Evolutionary conservation across 2,113 vertebrate species (phyloP).

Genomic region (Phalacrocorax pelagicus): DNA sequence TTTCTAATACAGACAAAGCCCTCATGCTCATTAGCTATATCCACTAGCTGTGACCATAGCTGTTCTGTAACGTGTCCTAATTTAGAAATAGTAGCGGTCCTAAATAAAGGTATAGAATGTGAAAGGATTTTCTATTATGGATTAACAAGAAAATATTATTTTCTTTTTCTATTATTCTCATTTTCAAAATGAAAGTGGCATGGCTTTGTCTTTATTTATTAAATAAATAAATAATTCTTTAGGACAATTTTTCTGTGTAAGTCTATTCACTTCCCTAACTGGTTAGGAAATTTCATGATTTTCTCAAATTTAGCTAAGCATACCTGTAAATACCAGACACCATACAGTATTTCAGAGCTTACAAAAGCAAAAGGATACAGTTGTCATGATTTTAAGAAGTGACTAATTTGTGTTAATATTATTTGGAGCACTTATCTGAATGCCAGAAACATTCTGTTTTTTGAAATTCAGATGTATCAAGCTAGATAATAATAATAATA

Average conservation of each 20-base stretch:
- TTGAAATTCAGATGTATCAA: not conserved
- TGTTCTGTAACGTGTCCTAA: not conserved
- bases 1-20: not conserved
- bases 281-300: not conserved
- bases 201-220: not conserved
- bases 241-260: not conserved
- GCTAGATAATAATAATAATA: too few relatives aligned
- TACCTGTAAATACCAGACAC: not conserved
- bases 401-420: not conserved
- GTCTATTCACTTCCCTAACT: accelerated
- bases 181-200: not conserved
- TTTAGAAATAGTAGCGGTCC: not conserved
- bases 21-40: not conserved
- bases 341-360: not conserved
- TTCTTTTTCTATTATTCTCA: not conserved
- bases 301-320: not conserved
- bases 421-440: not conserved
- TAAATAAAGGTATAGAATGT: not conserved
- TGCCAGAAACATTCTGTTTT: not conserved
- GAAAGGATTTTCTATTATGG: not conserved
- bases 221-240: not conserved
- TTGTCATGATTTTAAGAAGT: not conserved
- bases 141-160: not conserved
- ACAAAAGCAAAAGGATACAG: not conserved
- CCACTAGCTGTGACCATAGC: not conserved